Conservation (phyloP, 2,113 vertebrate species). For the Atrichornis clamosus region DNA sequence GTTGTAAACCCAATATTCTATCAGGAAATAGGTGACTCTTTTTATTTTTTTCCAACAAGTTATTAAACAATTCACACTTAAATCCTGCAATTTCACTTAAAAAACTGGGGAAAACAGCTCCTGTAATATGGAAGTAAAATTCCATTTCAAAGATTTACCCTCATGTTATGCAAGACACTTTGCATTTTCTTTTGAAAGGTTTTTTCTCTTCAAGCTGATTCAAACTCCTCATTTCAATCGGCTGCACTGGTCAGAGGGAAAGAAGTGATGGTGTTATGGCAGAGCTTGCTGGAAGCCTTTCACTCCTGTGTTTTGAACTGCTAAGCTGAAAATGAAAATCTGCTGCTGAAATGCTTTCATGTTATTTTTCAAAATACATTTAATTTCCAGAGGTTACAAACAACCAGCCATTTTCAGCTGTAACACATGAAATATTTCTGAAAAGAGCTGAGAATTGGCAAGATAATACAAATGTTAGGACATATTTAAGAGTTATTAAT, state of each 20-base stretch:
- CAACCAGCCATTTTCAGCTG: background rate
- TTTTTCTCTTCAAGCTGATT: background rate
- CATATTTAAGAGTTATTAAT: background rate
- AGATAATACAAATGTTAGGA: background rate
- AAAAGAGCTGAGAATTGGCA: background rate
- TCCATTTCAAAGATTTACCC: too few relatives aligned
- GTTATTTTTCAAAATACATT: background rate
- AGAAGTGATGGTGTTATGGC: background rate
- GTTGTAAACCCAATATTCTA: too few relatives aligned
- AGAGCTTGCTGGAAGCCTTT: background rate
- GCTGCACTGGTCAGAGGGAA: background rate
- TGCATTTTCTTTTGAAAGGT: background rate
- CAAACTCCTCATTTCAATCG: background rate
- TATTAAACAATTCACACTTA: too few relatives aligned
- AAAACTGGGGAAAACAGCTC: too few relatives aligned
- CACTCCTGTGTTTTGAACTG: background rate
- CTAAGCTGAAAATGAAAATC: background rate
- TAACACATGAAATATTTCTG: background rate
- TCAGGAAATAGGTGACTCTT: too few relatives aligned
- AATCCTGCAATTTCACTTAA: too few relatives aligned
- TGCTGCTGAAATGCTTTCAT: background rate
- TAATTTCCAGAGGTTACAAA: background rate
- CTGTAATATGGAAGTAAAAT: too few relatives aligned
- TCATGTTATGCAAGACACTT: too few relatives aligned
- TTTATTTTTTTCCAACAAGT: too few relatives aligned